Evolutionary conservation across 2,888 invertebrate genomes (phyloP), one percentile per base, ranked within the genome.

Genomic region (Yponomeuta sedellus): DNA sequence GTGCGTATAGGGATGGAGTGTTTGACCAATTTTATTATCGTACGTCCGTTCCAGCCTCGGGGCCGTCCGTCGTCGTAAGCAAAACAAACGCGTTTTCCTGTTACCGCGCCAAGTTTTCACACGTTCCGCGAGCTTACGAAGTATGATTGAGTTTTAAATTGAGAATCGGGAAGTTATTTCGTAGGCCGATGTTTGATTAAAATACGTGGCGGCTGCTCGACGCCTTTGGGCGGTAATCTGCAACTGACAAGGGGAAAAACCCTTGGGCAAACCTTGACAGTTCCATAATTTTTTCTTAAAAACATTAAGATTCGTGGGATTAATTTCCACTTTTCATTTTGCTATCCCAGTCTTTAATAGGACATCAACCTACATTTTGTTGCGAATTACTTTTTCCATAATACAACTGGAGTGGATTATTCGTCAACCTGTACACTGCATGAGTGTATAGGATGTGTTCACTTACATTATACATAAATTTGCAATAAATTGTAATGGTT

Each of bases 101-200:
- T 52, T 52, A 16, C 44, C 44, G 16, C 44, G 16, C 44, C 16
- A 52, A 52, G 44, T 16, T 52, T 52, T 52, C 44, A 52, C 44
- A 52, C 44, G 44, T 16, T 52, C 44, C 44, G 44, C 16, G 12
- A 1, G 44, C 0, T 52, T 52, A 52, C 44, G 16, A 52, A 52
- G 44, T 52, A 52, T 52, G 44, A 52, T 52, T 52, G 44, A 52
- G 44, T 52, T 52, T 52, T 52, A 52, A 52, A 52, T 52, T 52
- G 44, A 16, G 44, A 52, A 16, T 52, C 44, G 44, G 44, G 44
- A 52, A 52, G 44, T 52, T 52, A 34, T 52, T 52, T 4, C 44
- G 44, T 52, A 2, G 10, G 16, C 44, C 16, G 16, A 52, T 16
- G 44, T 16, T 16, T 52, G 16, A 52, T 52, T 52, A 52, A 52